Conservation (phyloP, 1,140 invertebrate genomes). For the Patella vulgata region DNA sequence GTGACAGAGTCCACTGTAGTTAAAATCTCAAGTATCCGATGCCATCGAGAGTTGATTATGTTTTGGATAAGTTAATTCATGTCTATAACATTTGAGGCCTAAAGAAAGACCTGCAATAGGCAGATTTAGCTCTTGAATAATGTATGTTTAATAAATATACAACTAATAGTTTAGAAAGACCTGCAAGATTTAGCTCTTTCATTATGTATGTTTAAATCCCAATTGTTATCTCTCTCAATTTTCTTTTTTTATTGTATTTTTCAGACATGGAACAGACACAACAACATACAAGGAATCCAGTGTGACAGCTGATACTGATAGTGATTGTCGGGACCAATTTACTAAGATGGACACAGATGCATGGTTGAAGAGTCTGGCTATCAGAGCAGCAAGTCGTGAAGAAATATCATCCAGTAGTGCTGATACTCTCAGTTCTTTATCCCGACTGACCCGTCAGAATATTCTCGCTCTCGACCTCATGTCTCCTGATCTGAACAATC, state of each 20-base stretch:
- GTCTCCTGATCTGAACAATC: slow-evolving; percentile 29
- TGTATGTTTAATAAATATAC: too few relatives aligned
- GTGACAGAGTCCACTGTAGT: too few relatives aligned
- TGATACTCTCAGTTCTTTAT: slow-evolving; percentile 41
- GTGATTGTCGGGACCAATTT: slow-evolving; percentile 10
- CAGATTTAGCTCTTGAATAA: too few relatives aligned
- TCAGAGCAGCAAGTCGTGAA: slow-evolving; percentile 42
- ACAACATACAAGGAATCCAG: slow-evolving; percentile 44
- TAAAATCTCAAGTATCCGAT: too few relatives aligned
- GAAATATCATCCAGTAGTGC: slow-evolving; percentile 43
- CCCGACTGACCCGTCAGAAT: slow-evolving; percentile 52
- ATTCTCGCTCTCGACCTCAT: slow-evolving; percentile 53
- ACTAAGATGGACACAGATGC: slow-evolving; percentile 44
- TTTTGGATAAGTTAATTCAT: too few relatives aligned
- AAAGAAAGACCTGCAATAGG: too few relatives aligned
- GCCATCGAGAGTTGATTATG: too few relatives aligned
- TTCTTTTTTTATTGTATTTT: slow-evolving; percentile 22
- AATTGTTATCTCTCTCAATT: too few relatives aligned
- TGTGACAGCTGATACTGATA: slow-evolving; percentile 43
- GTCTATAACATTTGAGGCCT: too few relatives aligned
- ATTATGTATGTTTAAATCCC: too few relatives aligned
- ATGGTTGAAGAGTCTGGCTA: slow-evolving; percentile 50
- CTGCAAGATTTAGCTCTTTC: too few relatives aligned
- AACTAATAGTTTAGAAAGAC: too few relatives aligned
- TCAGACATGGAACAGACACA: slow-evolving; percentile 44